Percentiles rank a stretch among this genome's conserved stretches.
Conservation (phyloP, 1,140 invertebrate genomes). For the Phymastichus coffea region DNA sequence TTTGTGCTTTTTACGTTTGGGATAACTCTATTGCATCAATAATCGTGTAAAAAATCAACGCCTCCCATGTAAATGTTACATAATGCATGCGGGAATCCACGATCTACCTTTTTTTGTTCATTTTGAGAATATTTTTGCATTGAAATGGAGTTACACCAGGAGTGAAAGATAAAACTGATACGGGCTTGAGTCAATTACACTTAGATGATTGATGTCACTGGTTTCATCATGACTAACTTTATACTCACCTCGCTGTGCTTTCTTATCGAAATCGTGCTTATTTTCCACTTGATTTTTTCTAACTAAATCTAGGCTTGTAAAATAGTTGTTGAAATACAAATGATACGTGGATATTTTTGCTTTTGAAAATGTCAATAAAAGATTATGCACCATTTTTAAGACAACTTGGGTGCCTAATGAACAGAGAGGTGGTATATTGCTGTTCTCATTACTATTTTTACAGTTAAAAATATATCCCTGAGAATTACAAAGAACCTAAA, state of each 20-base stretch:
- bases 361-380: not conserved
- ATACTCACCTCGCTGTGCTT: slow-evolving; percentile 8
- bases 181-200: slow-evolving; percentile 14
- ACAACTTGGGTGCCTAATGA: slow-evolving; percentile 7
- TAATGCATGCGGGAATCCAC: not conserved
- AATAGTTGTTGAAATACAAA: slow-evolving; percentile 22
- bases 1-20: too few relatives aligned
- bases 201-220: slow-evolving; percentile 20
- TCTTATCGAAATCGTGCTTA: slow-evolving; percentile 10
- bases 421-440: not conserved
- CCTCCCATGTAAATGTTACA: slow-evolving; percentile 3
- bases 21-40: too few relatives aligned
- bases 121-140: not conserved
- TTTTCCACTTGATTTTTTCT: slow-evolving; percentile 20
- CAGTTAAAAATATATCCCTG: not conserved
- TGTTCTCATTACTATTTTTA: not conserved
- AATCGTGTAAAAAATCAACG: too few relatives aligned
- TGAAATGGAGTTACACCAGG: not conserved
- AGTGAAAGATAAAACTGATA: slow-evolving; percentile 16
- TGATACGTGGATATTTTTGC: slow-evolving; percentile 21
- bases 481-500: not conserved
- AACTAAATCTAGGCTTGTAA: slow-evolving; percentile 23
- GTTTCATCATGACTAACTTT: slow-evolving; percentile 19
- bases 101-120: not conserved
- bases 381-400: not conserved